phyloP scores from a whole-genome alignment of 2,888 invertebrate genomes.

The Sipha maydis region DNA sequence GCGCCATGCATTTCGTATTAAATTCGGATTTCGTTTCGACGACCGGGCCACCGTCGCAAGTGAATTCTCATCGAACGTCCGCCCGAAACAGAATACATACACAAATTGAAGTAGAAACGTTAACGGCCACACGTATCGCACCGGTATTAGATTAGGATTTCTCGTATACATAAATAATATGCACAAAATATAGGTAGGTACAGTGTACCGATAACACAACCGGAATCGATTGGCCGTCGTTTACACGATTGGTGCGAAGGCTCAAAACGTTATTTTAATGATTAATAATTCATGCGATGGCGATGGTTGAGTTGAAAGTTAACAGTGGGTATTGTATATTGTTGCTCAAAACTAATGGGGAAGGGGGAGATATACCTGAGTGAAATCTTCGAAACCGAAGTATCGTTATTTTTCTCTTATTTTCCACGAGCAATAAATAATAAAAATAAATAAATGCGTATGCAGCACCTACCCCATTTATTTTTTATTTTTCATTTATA shows the following conservation, averaged over 20 bases:
- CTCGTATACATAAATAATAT: too few species aligned
- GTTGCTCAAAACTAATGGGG: neutral
- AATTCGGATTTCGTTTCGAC: neutral
- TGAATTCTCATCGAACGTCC: too few species aligned
- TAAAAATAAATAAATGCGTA: constrained; percentile 13
- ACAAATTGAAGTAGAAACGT: too few species aligned
- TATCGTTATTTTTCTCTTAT: neutral
- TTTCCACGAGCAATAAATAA: constrained; percentile 28
- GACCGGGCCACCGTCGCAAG: too few species aligned
- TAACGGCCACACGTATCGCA: too few species aligned
- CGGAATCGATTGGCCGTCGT: too few species aligned
- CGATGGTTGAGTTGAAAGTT: neutral
- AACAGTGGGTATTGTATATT: constrained; percentile 20
- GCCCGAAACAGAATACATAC: too few species aligned
- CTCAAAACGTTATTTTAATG: constrained; percentile 1
- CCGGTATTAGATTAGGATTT: too few species aligned
- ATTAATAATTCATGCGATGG: constrained; percentile 8
- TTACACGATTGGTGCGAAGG: too few species aligned
- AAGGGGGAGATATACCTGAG: neutral
- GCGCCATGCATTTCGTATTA: constrained; percentile 4
- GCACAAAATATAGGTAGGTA: too few species aligned
- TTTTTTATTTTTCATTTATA: neutral
- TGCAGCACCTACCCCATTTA: neutral
- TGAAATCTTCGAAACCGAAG: neutral
- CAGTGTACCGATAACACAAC: too few species aligned